Percentiles rank a stretch among this genome's conserved stretches.
Conservation (phyloP, 2,888 invertebrate species). For the Drosophila prostipennis region DNA sequence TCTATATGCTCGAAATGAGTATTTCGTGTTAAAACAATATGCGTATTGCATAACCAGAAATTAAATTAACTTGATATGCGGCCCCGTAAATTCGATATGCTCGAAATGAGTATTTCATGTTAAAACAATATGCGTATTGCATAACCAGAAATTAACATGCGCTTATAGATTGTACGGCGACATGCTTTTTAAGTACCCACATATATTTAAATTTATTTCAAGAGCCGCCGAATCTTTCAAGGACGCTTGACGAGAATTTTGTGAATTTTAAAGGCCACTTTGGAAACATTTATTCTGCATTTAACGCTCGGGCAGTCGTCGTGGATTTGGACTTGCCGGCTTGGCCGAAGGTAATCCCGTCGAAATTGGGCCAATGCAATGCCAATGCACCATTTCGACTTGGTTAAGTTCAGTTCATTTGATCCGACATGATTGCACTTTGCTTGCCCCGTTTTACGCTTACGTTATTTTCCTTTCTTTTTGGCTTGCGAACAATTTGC, state of each 20-base stretch:
- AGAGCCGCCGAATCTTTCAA: background rate
- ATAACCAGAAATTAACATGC: no score
- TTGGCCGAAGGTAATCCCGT: slow-evolving; percentile 22
- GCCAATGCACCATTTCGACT: slow-evolving; percentile 10
- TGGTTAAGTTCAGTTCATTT: slow-evolving; percentile 43
- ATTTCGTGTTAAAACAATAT: no score
- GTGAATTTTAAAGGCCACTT: background rate
- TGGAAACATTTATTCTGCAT: slow-evolving; percentile 1
- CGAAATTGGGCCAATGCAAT: slow-evolving; percentile 12
- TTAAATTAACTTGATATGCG: no score
- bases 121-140: no score
- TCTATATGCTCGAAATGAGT: no score
- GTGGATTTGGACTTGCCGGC: background rate
- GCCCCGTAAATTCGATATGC: no score
- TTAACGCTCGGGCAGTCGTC: slow-evolving; percentile 7
- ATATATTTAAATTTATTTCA: no score
- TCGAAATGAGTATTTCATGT: no score
- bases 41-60: no score
- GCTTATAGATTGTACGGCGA: no score
- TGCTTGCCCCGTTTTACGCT: slow-evolving; percentile 7
- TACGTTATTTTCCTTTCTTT: background rate
- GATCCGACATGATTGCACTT: slow-evolving; percentile 33
- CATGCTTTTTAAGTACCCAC: no score
- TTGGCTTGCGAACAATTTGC: slow-evolving; percentile 24
- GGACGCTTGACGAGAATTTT: background rate